These are phyloP conservation scores for Trichopoda pennipes DNA, from an alignment of 2,888 invertebrate species.

Conservation along the genomic window DNA sequence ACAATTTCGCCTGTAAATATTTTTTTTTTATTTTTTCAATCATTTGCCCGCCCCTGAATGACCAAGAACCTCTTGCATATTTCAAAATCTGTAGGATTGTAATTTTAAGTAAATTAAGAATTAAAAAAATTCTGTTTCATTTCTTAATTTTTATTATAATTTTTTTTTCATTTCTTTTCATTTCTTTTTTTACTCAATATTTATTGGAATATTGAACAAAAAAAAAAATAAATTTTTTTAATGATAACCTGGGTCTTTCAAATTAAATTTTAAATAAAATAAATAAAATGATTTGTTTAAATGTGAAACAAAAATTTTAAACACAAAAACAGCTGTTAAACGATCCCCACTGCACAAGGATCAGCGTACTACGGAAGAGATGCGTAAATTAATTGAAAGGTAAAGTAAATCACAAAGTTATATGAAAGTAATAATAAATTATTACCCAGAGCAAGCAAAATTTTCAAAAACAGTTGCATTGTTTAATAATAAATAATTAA, in stretches of 20 bases:
- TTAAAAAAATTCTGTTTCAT: constrained; percentile 63
- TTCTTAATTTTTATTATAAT: constrained; percentile 67
- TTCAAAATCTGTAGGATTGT: constrained; percentile 31
- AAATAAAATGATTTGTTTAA: constrained; percentile 54
- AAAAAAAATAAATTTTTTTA: constrained; percentile 56
- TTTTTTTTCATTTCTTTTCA: constrained; percentile 69
- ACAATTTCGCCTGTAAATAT: constrained; percentile 40
- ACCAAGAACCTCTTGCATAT: not conserved
- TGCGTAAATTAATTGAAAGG: constrained; percentile 98
- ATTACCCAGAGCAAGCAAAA: constrained; percentile 17
- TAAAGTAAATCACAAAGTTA: constrained; percentile 83
- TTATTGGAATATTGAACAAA: constrained; percentile 60
- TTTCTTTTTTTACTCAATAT: constrained; percentile 66
- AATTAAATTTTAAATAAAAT: constrained; percentile 50
- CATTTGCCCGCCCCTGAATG: constrained; percentile 1
- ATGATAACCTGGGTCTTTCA: constrained; percentile 34
- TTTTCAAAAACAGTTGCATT: constrained; percentile 37
- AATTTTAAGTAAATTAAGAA: constrained; percentile 55
- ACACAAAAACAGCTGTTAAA: constrained; percentile 81
- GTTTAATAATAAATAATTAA: constrained; percentile 21
- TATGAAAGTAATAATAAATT: constrained; percentile 4
- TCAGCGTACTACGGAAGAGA: constrained; percentile 96
- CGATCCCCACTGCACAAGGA: constrained; percentile 90
- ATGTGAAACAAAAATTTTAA: constrained; percentile 51
- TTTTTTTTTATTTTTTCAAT: constrained; percentile 4